Base-by-base conservation (phyloP, 2,797 vertebrate species). In the Sternarchorhynchus goeldii region DNA sequence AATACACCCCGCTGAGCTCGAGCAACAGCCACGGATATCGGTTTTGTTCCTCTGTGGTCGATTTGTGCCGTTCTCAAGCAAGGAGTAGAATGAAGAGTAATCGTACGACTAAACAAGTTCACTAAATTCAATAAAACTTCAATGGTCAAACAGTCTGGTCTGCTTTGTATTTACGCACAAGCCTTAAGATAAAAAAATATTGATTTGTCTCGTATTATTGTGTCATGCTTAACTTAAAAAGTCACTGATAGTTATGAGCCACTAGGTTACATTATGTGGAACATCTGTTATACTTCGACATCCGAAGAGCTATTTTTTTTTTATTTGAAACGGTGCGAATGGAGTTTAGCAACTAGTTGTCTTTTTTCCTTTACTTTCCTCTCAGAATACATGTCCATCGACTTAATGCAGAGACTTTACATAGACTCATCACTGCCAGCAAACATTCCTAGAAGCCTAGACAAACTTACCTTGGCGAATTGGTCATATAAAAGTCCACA, bases 401-500 rank as follows among this genome's bases (percentile, higher is more conserved):
- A 62, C 31, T 3, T 62, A 31, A 50, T 12, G 45, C 14, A 50
- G 45, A 50, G 12, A 12, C 3, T 50, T 50, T 10, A 2, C 10
- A 50, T 50, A 3, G 45, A 14, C 14, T 50, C 3, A 50, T 14
- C 14, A 50, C 45, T 50, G 45, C 45, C 10, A 50, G 10, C 45
- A 14, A 50, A 50, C 45, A 50, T 14, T 50, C n/a, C 20, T 3
- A 29, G 36, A 21, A 18, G 39, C 16, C 68, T 5, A 45, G 65
- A 17, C 21, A 57, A 68, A 86, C 94, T 93, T 85, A 97, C 96
- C 94, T 94, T 75, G 90, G 75, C 0, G 93, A 89, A 31, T 91
- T 89, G 12, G 94, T 92, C 88, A 93, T 91, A 88, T 97, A 96
- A 90, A 97, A 97, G 85, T 97, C 96, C 84, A 96, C 91, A 0